Evolutionary conservation across 2,888 invertebrate species (phyloP), one percentile per base, ranked within the genome.

Genomic region (Drosophila kambysellisi): DNA sequence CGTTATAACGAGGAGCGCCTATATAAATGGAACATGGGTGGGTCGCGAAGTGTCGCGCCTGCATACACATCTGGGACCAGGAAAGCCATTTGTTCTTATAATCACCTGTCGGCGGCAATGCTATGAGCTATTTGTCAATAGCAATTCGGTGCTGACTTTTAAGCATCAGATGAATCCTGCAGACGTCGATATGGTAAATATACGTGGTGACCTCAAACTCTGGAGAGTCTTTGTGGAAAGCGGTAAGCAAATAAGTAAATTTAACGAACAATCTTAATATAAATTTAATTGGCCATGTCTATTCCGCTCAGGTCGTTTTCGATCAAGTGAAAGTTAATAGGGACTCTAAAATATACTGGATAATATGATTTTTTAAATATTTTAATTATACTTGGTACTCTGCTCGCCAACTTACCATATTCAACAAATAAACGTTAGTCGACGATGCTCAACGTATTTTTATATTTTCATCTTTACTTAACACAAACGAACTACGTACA

Each of bases 191-290:
- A 95, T 95, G 0, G 86, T 97, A 17, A 94, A 95, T 66, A 94
- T 97, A 66, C 94, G 95, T 51, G 97, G 97, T 0, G 97, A 97
- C 89, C 93, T 97, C 8, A 94, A 94, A 58, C 93, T 97, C 0
- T 92, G 94, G 73, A 77, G 83, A 43, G 83, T 91, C 8, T 56
- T 60, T 1, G 30, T 84, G 12, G 82, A 74, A n/a, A 64, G n/a
- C n/a, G 15, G 33, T n/a, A 48, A 29, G 17, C 7, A 25, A 25
- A 25, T 25, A 25, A 25, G 78, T 76, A 48, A 62, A 60, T 41
- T 3, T 2, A 29, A 5, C 17, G 17, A 29, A 7, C 20, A 48
- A 30, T 48, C 7, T n/a, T 29, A 29, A 35, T 12, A 29, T 15
- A 12, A 29, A 30, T 12, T 15, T 20, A 39, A 32, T 62, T 30